Percentiles rank a stretch among this genome's conserved stretches.
These are phyloP conservation scores for Magallana ariakensis DNA, from an alignment of 1,140 invertebrate genomes.

Conservation along the genomic window DNA sequence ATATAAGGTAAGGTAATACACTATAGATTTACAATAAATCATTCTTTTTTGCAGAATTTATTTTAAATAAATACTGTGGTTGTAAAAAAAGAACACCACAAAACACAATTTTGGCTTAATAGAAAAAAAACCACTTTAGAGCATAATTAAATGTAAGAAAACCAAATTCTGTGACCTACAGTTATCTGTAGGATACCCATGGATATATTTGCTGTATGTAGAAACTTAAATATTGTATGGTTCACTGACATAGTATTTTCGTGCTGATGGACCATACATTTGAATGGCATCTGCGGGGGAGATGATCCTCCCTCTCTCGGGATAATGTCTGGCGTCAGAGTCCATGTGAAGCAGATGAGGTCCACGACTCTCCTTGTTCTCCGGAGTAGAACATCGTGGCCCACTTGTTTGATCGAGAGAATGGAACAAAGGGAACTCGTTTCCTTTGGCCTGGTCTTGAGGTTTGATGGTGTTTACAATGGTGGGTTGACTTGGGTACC, in stretches of 20 bases:
- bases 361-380: slow-evolving; percentile 42
- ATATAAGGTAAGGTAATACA: background rate
- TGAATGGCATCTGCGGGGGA: slow-evolving; percentile 51
- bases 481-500: background rate
- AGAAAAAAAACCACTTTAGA: no score
- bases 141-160: no score
- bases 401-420: slow-evolving; percentile 35
- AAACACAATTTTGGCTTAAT: no score
- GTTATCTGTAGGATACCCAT: no score
- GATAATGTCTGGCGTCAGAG: slow-evolving; percentile 33
- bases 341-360: slow-evolving; percentile 38
- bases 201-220: no score
- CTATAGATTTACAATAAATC: no score
- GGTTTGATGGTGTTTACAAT: background rate
- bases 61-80: no score
- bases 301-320: slow-evolving; percentile 40
- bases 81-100: no score
- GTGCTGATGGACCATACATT: slow-evolving; percentile 43
- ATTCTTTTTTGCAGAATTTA: no score
- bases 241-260: slow-evolving; percentile 47
- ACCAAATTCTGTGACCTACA: no score
- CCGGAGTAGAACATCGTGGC: slow-evolving; percentile 50
- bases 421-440: slow-evolving; percentile 52
- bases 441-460: background rate
- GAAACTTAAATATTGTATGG: slow-evolving; percentile 39